phyloP scores from a whole-genome alignment of 2,888 invertebrate genomes.

The Scrobipalpa atriplicella region DNA sequence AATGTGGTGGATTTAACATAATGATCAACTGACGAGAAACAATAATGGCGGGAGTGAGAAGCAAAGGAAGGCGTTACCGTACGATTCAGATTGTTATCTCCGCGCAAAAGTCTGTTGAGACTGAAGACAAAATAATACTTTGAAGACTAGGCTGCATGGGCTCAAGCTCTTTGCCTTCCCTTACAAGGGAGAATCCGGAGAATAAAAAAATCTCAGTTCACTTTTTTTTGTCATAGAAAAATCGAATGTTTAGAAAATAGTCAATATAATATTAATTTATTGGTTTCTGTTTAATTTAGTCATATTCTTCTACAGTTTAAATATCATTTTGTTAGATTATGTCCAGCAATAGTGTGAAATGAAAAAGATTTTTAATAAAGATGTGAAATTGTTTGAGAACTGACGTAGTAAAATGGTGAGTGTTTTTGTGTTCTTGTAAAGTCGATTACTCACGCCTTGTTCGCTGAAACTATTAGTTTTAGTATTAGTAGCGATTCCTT shows the following conservation, averaged over 20 bases:
- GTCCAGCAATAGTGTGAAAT: background rate
- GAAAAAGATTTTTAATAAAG: constrained; percentile 36
- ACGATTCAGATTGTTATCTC: too few relatives aligned
- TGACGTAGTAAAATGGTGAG: constrained; percentile 60
- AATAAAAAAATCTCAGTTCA: too few relatives aligned
- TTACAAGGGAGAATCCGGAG: too few relatives aligned
- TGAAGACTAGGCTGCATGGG: too few relatives aligned
- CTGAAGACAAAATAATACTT: too few relatives aligned
- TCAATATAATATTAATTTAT: too few relatives aligned
- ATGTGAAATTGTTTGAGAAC: constrained; percentile 56
- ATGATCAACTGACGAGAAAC: too few relatives aligned
- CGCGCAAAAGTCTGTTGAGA: too few relatives aligned
- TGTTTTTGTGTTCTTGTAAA: constrained; percentile 37
- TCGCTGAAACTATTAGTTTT: background rate
- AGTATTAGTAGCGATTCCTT: background rate
- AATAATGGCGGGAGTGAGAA: too few relatives aligned
- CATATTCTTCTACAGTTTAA: background rate
- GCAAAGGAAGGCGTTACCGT: too few relatives aligned
- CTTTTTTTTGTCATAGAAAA: background rate
- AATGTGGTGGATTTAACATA: too few relatives aligned
- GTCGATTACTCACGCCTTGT: constrained; percentile 1
- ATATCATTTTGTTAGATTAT: background rate
- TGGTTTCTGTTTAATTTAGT: background rate
- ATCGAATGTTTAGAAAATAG: background rate
- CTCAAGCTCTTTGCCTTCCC: too few relatives aligned